phyloP scores from a whole-genome alignment of 2,888 invertebrate genomes.

The Fragum fragum region DNA sequence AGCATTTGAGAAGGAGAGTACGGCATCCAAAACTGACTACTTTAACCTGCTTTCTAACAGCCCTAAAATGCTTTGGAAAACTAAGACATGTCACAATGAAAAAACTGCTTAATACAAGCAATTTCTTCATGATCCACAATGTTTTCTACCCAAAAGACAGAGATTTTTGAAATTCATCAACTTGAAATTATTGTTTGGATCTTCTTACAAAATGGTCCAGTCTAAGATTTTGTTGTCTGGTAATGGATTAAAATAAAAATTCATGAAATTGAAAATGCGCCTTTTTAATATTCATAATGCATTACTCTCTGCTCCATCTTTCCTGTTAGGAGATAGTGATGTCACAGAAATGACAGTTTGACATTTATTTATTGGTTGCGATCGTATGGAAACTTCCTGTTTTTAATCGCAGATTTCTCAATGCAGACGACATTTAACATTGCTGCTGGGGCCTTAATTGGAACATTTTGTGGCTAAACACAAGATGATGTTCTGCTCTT shows the following conservation, averaged over 20 bases:
- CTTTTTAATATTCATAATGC: background rate
- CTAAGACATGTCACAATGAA: no score
- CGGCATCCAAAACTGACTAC: no score
- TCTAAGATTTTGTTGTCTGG: no score
- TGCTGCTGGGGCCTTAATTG: background rate
- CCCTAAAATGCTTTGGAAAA: no score
- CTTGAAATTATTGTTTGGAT: no score
- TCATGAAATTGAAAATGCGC: background rate
- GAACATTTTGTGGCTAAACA: slow-evolving; percentile 1
- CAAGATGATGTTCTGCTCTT: background rate
- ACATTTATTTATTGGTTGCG: slow-evolving; percentile 30
- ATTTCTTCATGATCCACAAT: no score
- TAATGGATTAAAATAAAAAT: background rate
- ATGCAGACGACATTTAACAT: slow-evolving; percentile 3
- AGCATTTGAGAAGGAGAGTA: no score
- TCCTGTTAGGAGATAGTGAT: background rate
- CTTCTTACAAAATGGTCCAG: no score
- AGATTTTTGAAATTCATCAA: no score
- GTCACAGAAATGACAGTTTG: slow-evolving; percentile 17
- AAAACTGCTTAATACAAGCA: no score
- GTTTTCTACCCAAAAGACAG: no score
- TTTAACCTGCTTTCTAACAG: no score
- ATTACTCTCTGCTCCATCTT: background rate
- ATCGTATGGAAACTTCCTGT: slow-evolving; percentile 26
- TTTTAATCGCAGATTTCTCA: slow-evolving; percentile 7